phyloP scores from a whole-genome alignment of 2,888 invertebrate genomes.

The Polydrusus tereticollis region DNA sequence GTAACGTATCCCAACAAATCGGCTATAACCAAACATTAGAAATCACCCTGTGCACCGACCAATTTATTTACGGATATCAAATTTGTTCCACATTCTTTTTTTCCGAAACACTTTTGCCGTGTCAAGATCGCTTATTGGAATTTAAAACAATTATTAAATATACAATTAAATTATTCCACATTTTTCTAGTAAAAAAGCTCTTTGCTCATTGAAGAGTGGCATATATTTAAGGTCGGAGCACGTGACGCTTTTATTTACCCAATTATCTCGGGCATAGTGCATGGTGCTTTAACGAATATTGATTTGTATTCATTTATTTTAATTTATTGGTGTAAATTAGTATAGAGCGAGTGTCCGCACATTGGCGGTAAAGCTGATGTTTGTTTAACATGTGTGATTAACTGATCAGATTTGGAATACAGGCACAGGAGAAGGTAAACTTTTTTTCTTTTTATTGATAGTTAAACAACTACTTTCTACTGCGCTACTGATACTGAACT shows the following conservation, averaged over 20 bases:
- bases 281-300: background rate
- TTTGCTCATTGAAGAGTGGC: slow-evolving; percentile 24
- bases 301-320: slow-evolving; percentile 8
- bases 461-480: too few species aligned
- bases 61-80: slow-evolving; percentile 18
- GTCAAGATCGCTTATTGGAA: slow-evolving; percentile 28
- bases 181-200: slow-evolving; percentile 23
- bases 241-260: slow-evolving; percentile 12
- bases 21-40: background rate
- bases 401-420: too few species aligned
- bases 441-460: too few species aligned
- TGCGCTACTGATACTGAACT: background rate
- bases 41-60: background rate
- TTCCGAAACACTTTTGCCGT: slow-evolving; percentile 14
- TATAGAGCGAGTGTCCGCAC: background rate
- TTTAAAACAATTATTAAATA: slow-evolving; percentile 20
- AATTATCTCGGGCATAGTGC: background rate
- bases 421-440: too few species aligned
- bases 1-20: background rate
- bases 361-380: background rate
- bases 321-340: background rate
- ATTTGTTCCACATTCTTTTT: slow-evolving; percentile 19
- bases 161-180: slow-evolving; percentile 23
- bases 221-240: slow-evolving; percentile 18
- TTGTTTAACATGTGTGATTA: too few species aligned